Evolutionary conservation across 30 jellyfish, hydroid and myxozoan genomes (phyloP), one percentile per base, ranked within the genome.

Genomic region (Turritopsis dohrnii): DNA sequence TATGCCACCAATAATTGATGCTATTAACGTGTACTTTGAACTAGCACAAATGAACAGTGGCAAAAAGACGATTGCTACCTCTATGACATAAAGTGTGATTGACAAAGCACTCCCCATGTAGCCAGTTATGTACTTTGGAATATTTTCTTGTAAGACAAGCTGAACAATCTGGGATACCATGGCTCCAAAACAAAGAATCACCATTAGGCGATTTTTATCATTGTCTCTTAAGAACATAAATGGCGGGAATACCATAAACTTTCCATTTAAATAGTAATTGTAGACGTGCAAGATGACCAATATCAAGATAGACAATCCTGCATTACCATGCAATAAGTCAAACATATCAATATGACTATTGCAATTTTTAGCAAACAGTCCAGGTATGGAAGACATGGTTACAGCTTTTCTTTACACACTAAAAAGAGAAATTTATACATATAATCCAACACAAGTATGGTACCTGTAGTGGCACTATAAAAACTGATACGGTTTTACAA

Each of bases 121-220:
- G 17, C 77, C 77, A 69, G 77, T 8, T 16, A 69, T 23, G 19
- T n/a, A 69, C 22, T n/a, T 27, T 9, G 30, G 77, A 69, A 69
- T 27, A 69, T 23, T 69, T n/a, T 27, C 30, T 23, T 69, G 28
- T 27, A 69, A n/a, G 28, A 69, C 28, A 19, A 69, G 77, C 28
- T 69, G 77, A 17, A 69, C 22, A 69, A 69, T 69, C 28, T 69
- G 31, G 9, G 31, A 16, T 7, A 69, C 30, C 77, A 69, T 69
- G 28, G 77, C 28, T 69, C 31, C 77, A 69, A 69, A 69, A 69
- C 31, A 23, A 7, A 69, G 77, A n/a, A 69, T 69, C 19, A 69
- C 77, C 77, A 69, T 69, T 23, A 69, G 16, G 16, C 77, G 77
- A 69, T 69, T 69, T 1, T 69, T 69, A 69, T 69, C 77, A 19